Percentiles rank a stretch among this genome's conserved stretches.
These are phyloP conservation scores for Mionectes macconnelli DNA, from an alignment of 2,113 vertebrate species.

Conservation along the genomic window DNA sequence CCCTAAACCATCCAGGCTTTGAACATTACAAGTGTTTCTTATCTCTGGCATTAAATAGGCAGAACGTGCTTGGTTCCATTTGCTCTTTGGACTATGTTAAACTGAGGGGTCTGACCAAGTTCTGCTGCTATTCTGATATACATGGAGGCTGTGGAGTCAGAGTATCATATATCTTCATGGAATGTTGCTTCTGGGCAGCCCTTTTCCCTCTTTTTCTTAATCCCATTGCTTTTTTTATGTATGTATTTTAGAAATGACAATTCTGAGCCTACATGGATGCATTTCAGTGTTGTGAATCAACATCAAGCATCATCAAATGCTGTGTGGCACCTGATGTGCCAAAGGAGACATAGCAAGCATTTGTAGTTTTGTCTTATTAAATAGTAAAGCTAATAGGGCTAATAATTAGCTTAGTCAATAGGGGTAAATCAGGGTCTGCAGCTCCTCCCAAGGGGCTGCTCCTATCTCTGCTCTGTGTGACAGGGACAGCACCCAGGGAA, in stretches of 20 bases:
- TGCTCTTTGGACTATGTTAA: background rate
- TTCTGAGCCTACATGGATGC: background rate
- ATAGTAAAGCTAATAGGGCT: background rate
- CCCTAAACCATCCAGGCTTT: background rate
- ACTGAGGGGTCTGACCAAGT: background rate
- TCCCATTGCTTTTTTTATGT: background rate
- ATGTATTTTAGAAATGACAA: background rate
- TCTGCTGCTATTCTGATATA: background rate
- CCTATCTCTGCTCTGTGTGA: background rate
- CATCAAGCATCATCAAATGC: too few species aligned
- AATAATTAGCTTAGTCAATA: background rate
- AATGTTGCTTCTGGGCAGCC: background rate
- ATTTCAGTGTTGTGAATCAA: background rate
- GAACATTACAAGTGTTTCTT: background rate
- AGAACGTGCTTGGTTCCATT: background rate
- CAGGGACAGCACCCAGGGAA: background rate
- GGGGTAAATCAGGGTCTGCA: background rate
- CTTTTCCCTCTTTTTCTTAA: background rate
- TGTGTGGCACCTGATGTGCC: background rate
- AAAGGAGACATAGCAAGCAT: background rate
- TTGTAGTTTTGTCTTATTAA: background rate
- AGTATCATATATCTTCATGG: background rate
- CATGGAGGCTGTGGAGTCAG: accelerated
- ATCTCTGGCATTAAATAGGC: background rate
- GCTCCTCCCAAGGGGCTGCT: background rate